Conservation (phyloP, 2,113 vertebrate genomes). For the Phrynosoma blainvillii region DNA sequence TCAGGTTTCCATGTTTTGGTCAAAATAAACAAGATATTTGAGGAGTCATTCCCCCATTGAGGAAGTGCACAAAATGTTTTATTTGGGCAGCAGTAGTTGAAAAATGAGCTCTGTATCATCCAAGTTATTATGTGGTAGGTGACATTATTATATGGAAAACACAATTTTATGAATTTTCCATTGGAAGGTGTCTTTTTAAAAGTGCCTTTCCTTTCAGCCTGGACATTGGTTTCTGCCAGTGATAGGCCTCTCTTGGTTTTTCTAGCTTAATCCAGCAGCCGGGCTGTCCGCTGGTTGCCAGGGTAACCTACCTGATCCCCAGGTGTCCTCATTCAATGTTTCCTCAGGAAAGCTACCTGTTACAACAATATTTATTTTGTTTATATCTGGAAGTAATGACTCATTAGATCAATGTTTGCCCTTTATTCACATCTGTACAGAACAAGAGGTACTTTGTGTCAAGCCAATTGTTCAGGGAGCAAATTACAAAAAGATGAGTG, state of each 20-base stretch:
- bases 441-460: constrained; percentile 11
- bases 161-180: neutral
- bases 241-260: neutral
- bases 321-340: constrained; percentile 23
- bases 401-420: constrained; percentile 17
- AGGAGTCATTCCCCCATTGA: neutral
- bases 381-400: constrained; percentile 35
- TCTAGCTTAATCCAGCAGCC: constrained; percentile 16
- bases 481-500: neutral
- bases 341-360: constrained; percentile 18
- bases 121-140: neutral
- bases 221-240: neutral
- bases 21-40: neutral
- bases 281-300: constrained; percentile 9
- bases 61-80: neutral
- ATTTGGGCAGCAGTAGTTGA: too few relatives aligned
- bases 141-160: neutral
- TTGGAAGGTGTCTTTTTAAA: neutral
- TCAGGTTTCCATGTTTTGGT: neutral
- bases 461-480: neutral
- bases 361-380: constrained; percentile 27
- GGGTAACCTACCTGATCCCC: constrained; percentile 30
- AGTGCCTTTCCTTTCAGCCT: neutral
- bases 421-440: constrained; percentile 17
- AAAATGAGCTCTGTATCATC: neutral